A percentile compares a stretch with the other conserved stretches of the same genome.
Conservation (phyloP, 2,797 vertebrate species). For the Phaenicophaeus curvirostris region DNA sequence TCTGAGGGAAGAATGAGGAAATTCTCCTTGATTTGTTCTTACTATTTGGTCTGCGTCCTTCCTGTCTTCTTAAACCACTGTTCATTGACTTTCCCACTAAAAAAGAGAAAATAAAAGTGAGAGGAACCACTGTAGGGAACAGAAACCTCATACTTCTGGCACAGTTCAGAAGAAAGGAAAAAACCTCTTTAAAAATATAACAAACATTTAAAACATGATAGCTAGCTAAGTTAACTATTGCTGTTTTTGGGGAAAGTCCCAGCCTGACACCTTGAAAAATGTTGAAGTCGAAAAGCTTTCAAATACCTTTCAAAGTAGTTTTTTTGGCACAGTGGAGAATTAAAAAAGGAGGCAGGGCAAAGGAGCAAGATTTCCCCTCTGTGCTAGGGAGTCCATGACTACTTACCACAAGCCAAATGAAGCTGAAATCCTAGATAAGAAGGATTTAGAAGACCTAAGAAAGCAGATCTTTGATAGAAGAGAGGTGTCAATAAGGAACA, state of each 20-base stretch:
- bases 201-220: slow-evolving; percentile 64
- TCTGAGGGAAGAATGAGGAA: neutral
- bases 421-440: slow-evolving; percentile 9
- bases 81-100: neutral
- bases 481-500: neutral
- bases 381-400: neutral
- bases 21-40: neutral
- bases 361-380: neutral
- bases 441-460: neutral
- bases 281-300: slow-evolving; percentile 48
- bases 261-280: slow-evolving; percentile 68
- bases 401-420: neutral
- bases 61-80: neutral
- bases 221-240: slow-evolving; percentile 63
- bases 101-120: neutral
- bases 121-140: neutral
- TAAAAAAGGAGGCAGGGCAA: neutral
- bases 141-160: slow-evolving; percentile 29
- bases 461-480: neutral
- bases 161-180: slow-evolving; percentile 33
- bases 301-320: slow-evolving; percentile 60
- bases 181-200: slow-evolving; percentile 56
- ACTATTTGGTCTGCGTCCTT: neutral
- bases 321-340: slow-evolving; percentile 27
- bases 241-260: slow-evolving; percentile 70